Evolutionary conservation across 2,797 vertebrate genomes (phyloP).

Genomic region (Remorina albescens): DNA sequence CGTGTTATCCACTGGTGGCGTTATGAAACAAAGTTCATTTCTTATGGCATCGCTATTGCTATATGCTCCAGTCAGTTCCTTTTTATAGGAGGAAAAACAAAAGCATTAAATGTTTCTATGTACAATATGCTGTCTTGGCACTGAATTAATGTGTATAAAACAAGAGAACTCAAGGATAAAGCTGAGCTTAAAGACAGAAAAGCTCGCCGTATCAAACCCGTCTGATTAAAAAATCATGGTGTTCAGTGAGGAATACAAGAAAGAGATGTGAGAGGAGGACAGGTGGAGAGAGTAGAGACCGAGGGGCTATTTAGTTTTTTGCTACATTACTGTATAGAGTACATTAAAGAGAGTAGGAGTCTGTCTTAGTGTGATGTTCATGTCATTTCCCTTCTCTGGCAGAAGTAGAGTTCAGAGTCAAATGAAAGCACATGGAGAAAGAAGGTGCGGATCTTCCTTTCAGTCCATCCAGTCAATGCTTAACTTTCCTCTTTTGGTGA

Average conservation of each 20-base stretch:
- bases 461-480: slow-evolving; percentile 37
- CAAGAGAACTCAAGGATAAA: slow-evolving; percentile 60
- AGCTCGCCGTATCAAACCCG: slow-evolving; percentile 69
- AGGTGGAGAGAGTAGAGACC: slow-evolving; percentile 23
- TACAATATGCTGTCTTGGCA: slow-evolving; percentile 79
- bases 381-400: slow-evolving; percentile 42
- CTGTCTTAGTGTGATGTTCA: slow-evolving; percentile 39
- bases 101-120: slow-evolving; percentile 59
- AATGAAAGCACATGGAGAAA: slow-evolving; percentile 57
- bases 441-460: slow-evolving; percentile 60
- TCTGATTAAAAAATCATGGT: slow-evolving; percentile 56
- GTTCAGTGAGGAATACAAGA: slow-evolving; percentile 46
- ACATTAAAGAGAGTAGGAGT: slow-evolving; percentile 45
- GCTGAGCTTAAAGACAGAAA: slow-evolving; percentile 65
- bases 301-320: slow-evolving; percentile 60
- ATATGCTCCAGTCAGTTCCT: slow-evolving; percentile 67
- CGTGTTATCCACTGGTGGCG: slow-evolving; percentile 52
- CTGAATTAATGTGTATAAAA: slow-evolving; percentile 71
- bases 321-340: slow-evolving; percentile 80
- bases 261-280: slow-evolving; percentile 37
- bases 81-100: slow-evolving; percentile 45
- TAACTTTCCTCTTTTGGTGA: slow-evolving; percentile 38
- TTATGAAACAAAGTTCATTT: slow-evolving; percentile 59
- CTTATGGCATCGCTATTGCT: slow-evolving; percentile 78
- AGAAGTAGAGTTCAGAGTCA: slow-evolving; percentile 55